Base-by-base conservation (phyloP, 2,888 invertebrate genomes). In the Cryptops parisi region DNA sequence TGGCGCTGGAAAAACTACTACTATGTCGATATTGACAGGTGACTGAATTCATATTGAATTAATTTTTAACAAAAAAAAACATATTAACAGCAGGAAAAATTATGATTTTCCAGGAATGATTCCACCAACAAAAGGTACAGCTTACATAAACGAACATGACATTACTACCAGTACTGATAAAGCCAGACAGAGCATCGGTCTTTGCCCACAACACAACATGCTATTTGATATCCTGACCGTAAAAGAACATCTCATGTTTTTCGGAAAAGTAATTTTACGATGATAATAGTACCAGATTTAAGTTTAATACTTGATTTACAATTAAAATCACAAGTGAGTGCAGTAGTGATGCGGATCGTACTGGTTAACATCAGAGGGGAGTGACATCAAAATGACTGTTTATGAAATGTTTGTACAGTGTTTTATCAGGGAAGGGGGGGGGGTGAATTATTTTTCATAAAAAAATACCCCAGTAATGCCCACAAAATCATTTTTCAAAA, bases 1-100 rank as follows among this genome's bases (percentile, higher is more conserved):
- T 64, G n/a, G n/a, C n/a, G n/a, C n/a, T n/a, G n/a, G n/a, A n/a
- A n/a, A n/a, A n/a, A n/a, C n/a, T n/a, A n/a, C 93, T 0, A 88
- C 90, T 1, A 89, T 93, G 76, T 86, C 87, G 0, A 90, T 93
- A 82, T 70, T 93, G 43, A 90, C 89, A 39, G 91, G 79, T 78
- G 62, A 26, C 38, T n/a, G n/a, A n/a, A n/a, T n/a, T n/a, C n/a
- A n/a, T 44, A 17, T 41, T 15, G 38, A 33, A 33, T 9, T 12
- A 12, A 33, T 33, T 12, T 12, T 12, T 33, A 12, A 33, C 12
- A 12, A 12, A 33, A 33, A 33, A 33, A 33, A 33, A 33, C 9
- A 33, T 9, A 33, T 12, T 12, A 12, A 33, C 9, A 33, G 21
- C 21, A 41, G 6, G n/a, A 21, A 41, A 41, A 33, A 33, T 9